Base-by-base conservation (phyloP, 2,113 vertebrate genomes). In the Anser cygnoides region DNA sequence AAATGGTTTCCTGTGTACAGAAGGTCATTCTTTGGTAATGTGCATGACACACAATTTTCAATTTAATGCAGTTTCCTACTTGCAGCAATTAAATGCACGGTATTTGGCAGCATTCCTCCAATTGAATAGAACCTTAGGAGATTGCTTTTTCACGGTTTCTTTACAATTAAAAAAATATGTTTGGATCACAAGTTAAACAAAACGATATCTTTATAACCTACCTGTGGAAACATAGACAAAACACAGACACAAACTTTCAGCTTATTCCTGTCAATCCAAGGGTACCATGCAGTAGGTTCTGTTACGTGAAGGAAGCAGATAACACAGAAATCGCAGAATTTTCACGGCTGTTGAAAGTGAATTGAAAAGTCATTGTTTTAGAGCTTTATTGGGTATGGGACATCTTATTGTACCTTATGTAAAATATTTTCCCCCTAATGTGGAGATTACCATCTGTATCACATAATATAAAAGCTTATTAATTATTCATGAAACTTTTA, bases 401-500 rank as follows among this genome's bases (percentile, higher is more conserved):
- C 66, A 31, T 55, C 2, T 0, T 66, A 9, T 7, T 35, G 10
- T 73, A 7, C n/a, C 6, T 65, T 50, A 21, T 31, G 46, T 68
- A 59, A 89, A 71, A 81, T 46, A 31, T 44, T 90, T 77, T 71
- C 37, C 46, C 46, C 10, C 17, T 72, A 33, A 75, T 1, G 0
- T 14, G 58, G 78, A 46, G 71, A 61, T 79, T 87, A 68, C 54
- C 22, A 57, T 87, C 57, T 63, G 26, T 49, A 66, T 76, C 71
- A 18, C 39, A 7, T 35, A 65, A 52, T 72, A 57, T 39, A 46
- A 87, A 81, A 75, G 26, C 49, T 80, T 61, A 57, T 93, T 78
- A 84, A 95, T 84, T 4, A 95, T 87, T 95, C 52, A 93, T 75
- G 39, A 65, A 26, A 52, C 22, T 65, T 35, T 20, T 78, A 89